Percentiles rank a stretch among this genome's conserved stretches.
Evolutionary conservation across 2,797 vertebrate species (phyloP).

Genomic region (Novumbra hubbsi): DNA sequence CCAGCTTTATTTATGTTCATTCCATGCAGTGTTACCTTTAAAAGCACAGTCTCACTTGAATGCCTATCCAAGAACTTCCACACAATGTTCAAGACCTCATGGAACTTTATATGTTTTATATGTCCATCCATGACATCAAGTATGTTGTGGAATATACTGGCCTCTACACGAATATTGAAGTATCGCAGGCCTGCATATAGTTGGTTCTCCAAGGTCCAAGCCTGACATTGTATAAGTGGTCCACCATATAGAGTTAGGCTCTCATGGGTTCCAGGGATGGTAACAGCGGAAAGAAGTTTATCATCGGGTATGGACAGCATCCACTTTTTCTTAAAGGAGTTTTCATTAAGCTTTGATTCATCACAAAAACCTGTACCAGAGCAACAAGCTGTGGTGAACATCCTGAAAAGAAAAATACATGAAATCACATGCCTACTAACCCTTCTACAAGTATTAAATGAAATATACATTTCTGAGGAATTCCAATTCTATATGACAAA

Average conservation of each 20-base stretch:
- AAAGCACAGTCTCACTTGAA: slow-evolving; percentile 45
- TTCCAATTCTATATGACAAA: background rate
- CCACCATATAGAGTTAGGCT: slow-evolving; percentile 49
- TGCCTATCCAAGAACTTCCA: slow-evolving; percentile 36
- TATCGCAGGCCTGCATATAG: slow-evolving; percentile 56
- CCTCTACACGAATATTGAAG: slow-evolving; percentile 50
- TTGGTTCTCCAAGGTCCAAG: slow-evolving; percentile 55
- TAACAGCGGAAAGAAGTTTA: slow-evolving; percentile 48
- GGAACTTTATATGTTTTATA: slow-evolving; percentile 25
- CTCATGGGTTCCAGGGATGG: slow-evolving; percentile 60
- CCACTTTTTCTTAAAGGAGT: slow-evolving; percentile 44
- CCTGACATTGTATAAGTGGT: slow-evolving; percentile 32
- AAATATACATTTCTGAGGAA: background rate
- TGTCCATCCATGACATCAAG: slow-evolving; percentile 34
- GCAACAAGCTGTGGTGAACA: slow-evolving; percentile 19
- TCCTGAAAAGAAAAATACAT: slow-evolving; percentile 32
- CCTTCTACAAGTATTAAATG: background rate
- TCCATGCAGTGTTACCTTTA: slow-evolving; percentile 44
- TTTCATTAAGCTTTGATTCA: background rate
- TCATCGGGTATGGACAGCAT: slow-evolving; percentile 50
- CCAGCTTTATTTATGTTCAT: rapidly evolving
- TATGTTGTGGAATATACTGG: background rate
- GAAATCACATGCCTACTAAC: background rate
- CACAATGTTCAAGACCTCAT: slow-evolving; percentile 35
- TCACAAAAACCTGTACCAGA: slow-evolving; percentile 49